A percentile compares a stretch with the other conserved stretches of the same genome.
These are phyloP conservation scores for Semotilus atromaculatus DNA, from an alignment of 2,797 vertebrate species.

Conservation along the genomic window DNA sequence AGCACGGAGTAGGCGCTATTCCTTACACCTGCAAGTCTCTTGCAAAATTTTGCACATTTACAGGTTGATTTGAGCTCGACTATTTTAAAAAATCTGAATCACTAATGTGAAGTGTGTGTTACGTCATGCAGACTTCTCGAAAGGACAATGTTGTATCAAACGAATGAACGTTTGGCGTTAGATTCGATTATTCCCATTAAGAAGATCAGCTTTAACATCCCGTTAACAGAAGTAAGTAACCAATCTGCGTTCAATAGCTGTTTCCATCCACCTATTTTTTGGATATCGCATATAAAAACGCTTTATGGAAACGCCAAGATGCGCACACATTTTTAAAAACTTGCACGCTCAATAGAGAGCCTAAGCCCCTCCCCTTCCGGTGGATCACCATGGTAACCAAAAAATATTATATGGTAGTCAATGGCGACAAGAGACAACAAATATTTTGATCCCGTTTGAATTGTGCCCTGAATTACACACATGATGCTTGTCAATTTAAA, in stretches of 20 bases:
- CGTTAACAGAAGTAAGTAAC: background rate
- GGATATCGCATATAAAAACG: background rate
- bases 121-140: background rate
- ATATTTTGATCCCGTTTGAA: too few relatives aligned
- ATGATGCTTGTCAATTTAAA: too few relatives aligned
- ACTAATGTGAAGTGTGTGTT: background rate
- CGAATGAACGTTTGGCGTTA: too few relatives aligned
- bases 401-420: too few relatives aligned
- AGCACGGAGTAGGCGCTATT: slow-evolving; percentile 65
- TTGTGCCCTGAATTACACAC: too few relatives aligned
- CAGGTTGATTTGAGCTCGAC: slow-evolving; percentile 49
- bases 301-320: background rate
- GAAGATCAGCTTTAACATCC: background rate
- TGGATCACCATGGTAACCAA: too few relatives aligned
- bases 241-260: background rate
- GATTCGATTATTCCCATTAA: background rate
- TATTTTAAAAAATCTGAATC: background rate
- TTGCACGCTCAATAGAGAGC: fast-evolving
- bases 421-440: too few relatives aligned
- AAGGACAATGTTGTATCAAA: background rate
- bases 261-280: background rate
- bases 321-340: background rate
- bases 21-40: slow-evolving; percentile 75
- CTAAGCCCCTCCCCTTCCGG: too few relatives aligned
- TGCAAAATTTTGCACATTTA: slow-evolving; percentile 78